These are phyloP conservation scores for Thecophora atra DNA, from an alignment of 2,888 invertebrate genomes.

Conservation along the genomic window DNA sequence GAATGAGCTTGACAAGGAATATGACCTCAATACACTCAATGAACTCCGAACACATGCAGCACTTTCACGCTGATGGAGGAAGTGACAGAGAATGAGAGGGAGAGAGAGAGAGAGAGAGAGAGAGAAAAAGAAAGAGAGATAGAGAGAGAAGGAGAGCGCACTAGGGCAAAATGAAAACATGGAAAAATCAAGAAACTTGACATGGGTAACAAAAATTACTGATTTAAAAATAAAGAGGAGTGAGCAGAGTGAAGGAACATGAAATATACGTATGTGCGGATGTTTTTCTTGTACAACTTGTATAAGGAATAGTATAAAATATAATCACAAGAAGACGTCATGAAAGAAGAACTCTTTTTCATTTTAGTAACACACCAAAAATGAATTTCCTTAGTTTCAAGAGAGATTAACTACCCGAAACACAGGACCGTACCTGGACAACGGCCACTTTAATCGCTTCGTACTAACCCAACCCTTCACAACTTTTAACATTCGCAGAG, in stretches of 20 bases:
- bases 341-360: too few species aligned
- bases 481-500: too few species aligned
- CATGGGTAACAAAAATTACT: not conserved
- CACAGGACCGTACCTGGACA: too few species aligned
- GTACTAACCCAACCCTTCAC: too few species aligned
- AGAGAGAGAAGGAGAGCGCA: not conserved
- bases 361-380: too few species aligned
- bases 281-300: slow-evolving; percentile 5
- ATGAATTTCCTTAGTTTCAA: too few species aligned
- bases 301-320: too few species aligned
- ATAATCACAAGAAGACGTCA: too few species aligned
- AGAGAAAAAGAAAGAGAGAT: not conserved
- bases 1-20: not conserved
- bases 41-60: not conserved
- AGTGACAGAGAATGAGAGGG: not conserved
- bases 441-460: too few species aligned
- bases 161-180: too few species aligned
- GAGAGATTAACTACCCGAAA: too few species aligned
- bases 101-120: not conserved
- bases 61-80: not conserved
- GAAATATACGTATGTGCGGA: not conserved
- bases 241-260: not conserved
- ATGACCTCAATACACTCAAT: slow-evolving; percentile 3
- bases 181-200: too few species aligned
- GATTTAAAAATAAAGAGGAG: not conserved